Evolutionary conservation across 2,888 invertebrate genomes (phyloP).

Genomic region (Venustoraphidia nigricollis): DNA sequence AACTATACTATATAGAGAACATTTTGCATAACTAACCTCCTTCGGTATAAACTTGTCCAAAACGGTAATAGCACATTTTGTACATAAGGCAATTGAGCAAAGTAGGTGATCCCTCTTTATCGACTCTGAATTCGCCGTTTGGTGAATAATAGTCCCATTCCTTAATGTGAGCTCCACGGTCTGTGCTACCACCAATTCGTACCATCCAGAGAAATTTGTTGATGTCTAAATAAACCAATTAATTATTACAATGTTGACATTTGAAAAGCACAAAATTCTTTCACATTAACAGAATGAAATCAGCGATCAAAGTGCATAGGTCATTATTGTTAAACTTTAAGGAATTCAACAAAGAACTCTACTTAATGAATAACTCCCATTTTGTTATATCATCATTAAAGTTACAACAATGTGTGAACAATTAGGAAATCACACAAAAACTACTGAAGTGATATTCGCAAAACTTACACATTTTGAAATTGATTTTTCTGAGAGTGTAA

Average conservation of each 20-base stretch:
- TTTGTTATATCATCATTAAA: too few species aligned
- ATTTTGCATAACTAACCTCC: slow-evolving; percentile 40
- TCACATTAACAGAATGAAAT: background rate
- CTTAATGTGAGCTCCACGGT: slow-evolving; percentile 85
- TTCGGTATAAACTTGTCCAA: slow-evolving; percentile 92
- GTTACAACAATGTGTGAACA: too few species aligned
- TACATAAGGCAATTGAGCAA: slow-evolving; percentile 97
- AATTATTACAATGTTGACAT: background rate
- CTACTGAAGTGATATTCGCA: too few species aligned
- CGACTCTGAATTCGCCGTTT: slow-evolving; percentile 89
- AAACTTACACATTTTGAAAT: too few species aligned
- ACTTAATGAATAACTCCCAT: background rate
- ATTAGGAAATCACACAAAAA: too few species aligned
- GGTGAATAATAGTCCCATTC: slow-evolving; percentile 95
- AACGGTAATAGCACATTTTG: slow-evolving; percentile 98
- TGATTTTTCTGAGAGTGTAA: too few species aligned
- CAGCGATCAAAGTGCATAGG: slow-evolving; percentile 4
- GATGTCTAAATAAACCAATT: slow-evolving; percentile 47
- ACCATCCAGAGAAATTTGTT: slow-evolving; percentile 99
- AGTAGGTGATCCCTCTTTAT: slow-evolving; percentile 81
- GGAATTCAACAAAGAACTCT: slow-evolving; percentile 5
- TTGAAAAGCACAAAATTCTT: background rate
- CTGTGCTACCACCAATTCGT: slow-evolving; percentile 85
- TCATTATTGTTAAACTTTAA: background rate
- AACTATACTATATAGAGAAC: too few species aligned